Evolutionary conservation across 1,140 invertebrate genomes (phyloP), one percentile per base, ranked within the genome.

Genomic region (Drosophila bipectinata): DNA sequence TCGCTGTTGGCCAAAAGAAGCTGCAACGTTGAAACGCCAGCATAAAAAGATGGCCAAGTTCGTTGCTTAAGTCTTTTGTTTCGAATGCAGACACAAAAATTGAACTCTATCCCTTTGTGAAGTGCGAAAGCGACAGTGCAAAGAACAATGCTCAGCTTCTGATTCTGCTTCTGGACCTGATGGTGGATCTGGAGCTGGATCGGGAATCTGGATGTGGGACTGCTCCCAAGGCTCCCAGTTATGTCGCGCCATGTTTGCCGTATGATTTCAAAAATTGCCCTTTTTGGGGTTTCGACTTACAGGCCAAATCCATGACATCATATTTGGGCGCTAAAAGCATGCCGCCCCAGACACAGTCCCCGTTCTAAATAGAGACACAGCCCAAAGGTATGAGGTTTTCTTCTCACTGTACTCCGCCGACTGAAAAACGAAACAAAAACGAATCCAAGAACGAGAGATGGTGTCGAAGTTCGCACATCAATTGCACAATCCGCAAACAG

Each of bases 221-320:
- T 51, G 62, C 58, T 77, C 66, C 53, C 41, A 68, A 57, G 63
- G 62, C 62, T 76, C 72, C 69, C 76, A 79, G 83, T 88, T 88
- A 87, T 87, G 83, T 83, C 83, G 83, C 83, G 83, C 83, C 83
- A 87, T 88, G 83, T 88, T 88, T 88, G 83, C 79, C 83, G 76
- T 88, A 88, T 88, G 83, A 88, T 88, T 88, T 88, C 83, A 88
- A 88, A 88, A 88, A 88, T 88, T 88, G 83, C 83, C 83, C 83
- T 88, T 88, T 88, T 88, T 88, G 84, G 83, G 83, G 83, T 88
- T 88, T 88, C 84, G 83, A 83, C 84, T 88, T 88, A 88, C 83
- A 87, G 63, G 63, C 63, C 63, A 67, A 74, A 64, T 63, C 82
- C 88, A 88, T 90, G 82, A 90, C 87, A 90, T 90, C 87, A 90